Evolutionary conservation across 2,888 invertebrate species (phyloP).

Genomic region (Resseliella maxima): DNA sequence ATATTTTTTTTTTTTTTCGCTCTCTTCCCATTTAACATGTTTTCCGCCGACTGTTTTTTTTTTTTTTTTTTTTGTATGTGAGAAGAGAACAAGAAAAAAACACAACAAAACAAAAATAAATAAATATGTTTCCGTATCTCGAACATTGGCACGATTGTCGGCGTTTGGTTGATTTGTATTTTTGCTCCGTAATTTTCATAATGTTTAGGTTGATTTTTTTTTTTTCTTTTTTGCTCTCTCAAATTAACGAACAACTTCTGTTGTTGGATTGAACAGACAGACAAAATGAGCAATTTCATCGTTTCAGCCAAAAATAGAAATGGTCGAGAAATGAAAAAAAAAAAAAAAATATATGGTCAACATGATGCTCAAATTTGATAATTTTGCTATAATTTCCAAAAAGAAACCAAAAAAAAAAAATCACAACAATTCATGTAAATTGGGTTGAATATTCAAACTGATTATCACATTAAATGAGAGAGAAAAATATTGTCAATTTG

Average conservation of each 20-base stretch:
- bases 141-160: neutral
- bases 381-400: neutral
- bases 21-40: neutral
- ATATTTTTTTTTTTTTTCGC: neutral
- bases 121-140: neutral
- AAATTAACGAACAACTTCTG: constrained; percentile 27
- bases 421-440: neutral
- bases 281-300: neutral
- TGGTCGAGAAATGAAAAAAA: no score
- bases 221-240: neutral
- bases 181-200: neutral
- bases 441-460: neutral
- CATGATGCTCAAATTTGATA: neutral
- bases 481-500: constrained; percentile 1
- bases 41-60: neutral
- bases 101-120: no score
- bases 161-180: neutral
- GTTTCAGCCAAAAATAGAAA: neutral
- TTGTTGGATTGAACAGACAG: neutral
- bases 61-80: no score
- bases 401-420: neutral
- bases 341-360: neutral
- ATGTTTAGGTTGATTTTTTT: neutral
- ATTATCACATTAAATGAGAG: neutral
- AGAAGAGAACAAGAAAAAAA: no score